Base-by-base conservation (phyloP, 2,797 vertebrate genomes). In the Novumbra hubbsi region DNA sequence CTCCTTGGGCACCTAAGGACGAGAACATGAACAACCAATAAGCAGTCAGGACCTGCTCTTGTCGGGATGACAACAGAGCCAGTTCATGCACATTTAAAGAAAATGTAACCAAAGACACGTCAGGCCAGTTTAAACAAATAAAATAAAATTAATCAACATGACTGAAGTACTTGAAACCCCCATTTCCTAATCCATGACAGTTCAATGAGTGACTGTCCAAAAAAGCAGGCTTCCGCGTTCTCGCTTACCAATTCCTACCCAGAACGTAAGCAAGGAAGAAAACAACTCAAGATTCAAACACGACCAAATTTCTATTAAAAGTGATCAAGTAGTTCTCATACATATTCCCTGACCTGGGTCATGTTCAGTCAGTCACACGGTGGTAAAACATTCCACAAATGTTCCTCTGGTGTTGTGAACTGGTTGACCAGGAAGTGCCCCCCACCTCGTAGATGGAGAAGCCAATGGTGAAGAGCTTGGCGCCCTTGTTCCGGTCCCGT, bases 381-480 rank as follows among this genome's bases (percentile, higher is more conserved):
- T 57, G 21, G 52, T 21, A 57, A 57, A 19, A 57, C 2, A 12
- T 24, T 57, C n/a, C 19, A 0, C 19, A 55, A 55, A 55, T 55
- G n/a, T 21, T 11, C 5, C 4, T 4, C 2, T 57, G 17, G 55
- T 57, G n/a, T 57, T 21, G n/a, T 17, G 32, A 32, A 52, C 19
- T 17, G 7, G 38, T 41, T 30, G 30, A 64, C 9, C 16, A 7
- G 24, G 28, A 4, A 28, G 50, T 14, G 45, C 16, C 12, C 14
- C n/a, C 52, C 9, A 99, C 98, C 95, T 99, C 94, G 0, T 99
- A 99, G 86, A 99, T 96, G 78, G 96, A 95, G 74, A 99, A 99
- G 72, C 98, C 98, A 0, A 99, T 95, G 76, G 97, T 98, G 77
- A 95, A 95, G 73, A 99, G 94, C 74, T 78, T 93, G 78, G 93